Evolutionary conservation across 2,113 vertebrate genomes (phyloP).

Genomic region (Regulus satrapa): DNA sequence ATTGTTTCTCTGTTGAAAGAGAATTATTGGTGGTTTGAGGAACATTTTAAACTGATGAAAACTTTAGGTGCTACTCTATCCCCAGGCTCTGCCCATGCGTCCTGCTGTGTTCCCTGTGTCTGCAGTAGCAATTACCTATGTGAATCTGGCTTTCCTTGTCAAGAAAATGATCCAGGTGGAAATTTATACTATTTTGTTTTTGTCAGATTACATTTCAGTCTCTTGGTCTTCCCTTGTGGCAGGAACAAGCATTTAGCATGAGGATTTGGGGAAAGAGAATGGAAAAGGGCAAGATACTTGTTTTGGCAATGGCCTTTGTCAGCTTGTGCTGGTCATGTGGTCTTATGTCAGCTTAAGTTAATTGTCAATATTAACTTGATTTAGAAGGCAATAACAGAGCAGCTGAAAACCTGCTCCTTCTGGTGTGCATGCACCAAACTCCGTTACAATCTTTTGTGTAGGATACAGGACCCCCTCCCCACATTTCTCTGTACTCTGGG

Average conservation of each 20-base stretch:
- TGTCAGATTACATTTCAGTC: not conserved
- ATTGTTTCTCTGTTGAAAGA: not conserved
- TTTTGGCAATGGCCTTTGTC: not conserved
- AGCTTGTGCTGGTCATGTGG: not conserved
- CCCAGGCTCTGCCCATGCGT: not conserved
- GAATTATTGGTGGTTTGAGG: not conserved
- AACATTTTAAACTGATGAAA: not conserved
- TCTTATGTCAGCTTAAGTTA: not conserved
- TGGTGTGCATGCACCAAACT: rapidly evolving
- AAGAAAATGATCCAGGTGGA: not conserved
- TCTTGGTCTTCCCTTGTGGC: not conserved
- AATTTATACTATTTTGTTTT: not conserved
- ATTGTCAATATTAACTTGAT: not conserved
- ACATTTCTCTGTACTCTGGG: not conserved
- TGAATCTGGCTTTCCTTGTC: not conserved
- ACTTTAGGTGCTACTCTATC: not conserved
- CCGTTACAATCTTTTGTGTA: not conserved
- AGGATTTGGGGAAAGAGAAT: not conserved
- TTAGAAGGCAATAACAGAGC: not conserved
- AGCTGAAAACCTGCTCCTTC: not conserved
- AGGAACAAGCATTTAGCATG: not conserved
- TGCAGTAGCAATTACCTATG: not conserved
- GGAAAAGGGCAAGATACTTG: not conserved
- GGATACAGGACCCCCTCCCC: not conserved
- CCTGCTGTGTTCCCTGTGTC: not conserved